Percentiles rank a stretch among this genome's conserved stretches.
Evolutionary conservation across 1,140 invertebrate species (phyloP).

Genomic region (Scaptomyza hsui): DNA sequence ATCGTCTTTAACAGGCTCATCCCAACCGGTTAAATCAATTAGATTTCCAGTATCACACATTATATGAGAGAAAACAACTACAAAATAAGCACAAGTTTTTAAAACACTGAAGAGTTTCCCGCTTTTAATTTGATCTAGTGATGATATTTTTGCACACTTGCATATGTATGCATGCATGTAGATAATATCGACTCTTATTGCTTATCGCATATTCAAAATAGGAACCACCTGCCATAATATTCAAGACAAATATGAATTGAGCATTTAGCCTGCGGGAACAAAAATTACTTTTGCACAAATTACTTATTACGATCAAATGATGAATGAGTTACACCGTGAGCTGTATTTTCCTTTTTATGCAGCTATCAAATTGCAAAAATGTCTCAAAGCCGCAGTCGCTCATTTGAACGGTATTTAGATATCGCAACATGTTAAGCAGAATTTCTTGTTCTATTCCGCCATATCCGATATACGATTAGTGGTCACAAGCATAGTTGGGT

Average conservation of each 20-base stretch:
- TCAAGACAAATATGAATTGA: background rate
- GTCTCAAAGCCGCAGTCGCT: background rate
- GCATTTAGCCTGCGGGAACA: background rate
- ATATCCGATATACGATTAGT: slow-evolving; percentile 33
- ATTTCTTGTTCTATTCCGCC: slow-evolving; percentile 29
- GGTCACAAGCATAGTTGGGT: slow-evolving; percentile 1
- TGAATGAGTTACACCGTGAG: too few species aligned
- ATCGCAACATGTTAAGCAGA: background rate
- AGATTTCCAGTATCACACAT: slow-evolving; percentile 60
- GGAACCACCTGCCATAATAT: background rate
- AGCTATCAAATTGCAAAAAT: too few species aligned
- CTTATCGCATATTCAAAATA: background rate
- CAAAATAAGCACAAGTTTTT: slow-evolving; percentile 25
- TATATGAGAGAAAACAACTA: background rate
- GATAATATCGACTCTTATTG: background rate
- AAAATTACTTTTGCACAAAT: background rate
- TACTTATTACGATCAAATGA: too few species aligned
- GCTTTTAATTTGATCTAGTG: slow-evolving; percentile 33
- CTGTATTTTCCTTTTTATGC: too few species aligned
- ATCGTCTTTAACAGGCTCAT: slow-evolving; percentile 48
- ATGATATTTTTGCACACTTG: slow-evolving; percentile 15
- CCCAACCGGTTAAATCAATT: slow-evolving; percentile 55
- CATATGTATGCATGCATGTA: background rate
- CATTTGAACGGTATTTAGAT: background rate
- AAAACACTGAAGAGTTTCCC: slow-evolving; percentile 53